Conservation (phyloP, 2,888 invertebrate genomes). For the Agrotis puta region DNA sequence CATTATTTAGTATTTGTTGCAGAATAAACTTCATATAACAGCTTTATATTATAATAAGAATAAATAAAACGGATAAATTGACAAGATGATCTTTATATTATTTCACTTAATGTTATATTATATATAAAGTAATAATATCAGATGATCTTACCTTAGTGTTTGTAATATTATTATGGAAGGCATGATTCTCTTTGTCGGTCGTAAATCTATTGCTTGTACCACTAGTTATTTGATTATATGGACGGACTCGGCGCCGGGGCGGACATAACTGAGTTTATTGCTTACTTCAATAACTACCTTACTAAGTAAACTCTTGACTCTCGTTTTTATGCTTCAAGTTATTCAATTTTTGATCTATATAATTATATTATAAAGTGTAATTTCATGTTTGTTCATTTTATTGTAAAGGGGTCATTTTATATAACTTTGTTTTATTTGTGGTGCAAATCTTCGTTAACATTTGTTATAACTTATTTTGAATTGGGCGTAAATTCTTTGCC, state of each 20-base stretch:
- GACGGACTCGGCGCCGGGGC: constrained; percentile 74
- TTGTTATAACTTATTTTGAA: constrained; percentile 27
- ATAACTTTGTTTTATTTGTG: background rate
- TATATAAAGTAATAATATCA: constrained; percentile 40
- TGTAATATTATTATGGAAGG: constrained; percentile 60
- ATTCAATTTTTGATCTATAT: constrained; percentile 59
- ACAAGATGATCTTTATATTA: background rate
- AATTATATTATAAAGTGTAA: background rate
- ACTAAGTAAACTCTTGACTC: constrained; percentile 59
- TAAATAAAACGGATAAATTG: background rate
- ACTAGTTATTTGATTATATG: constrained; percentile 83
- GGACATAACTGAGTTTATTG: constrained; percentile 80
- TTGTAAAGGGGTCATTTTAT: background rate
- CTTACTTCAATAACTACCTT: constrained; percentile 77
- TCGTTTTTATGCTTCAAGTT: constrained; percentile 63
- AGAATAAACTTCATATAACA: too few species aligned
- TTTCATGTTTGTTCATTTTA: constrained; percentile 2
- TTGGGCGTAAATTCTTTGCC: constrained; percentile 32
- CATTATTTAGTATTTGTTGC: too few species aligned
- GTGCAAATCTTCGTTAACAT: background rate
- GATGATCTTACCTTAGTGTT: constrained; percentile 54
- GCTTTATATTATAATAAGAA: too few species aligned
- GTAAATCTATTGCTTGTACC: constrained; percentile 80
- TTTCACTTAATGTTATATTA: background rate
- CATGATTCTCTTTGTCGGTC: constrained; percentile 74